phyloP scores from a whole-genome alignment of 2,888 invertebrate genomes.

The Rhopalosiphum nymphaeae region DNA sequence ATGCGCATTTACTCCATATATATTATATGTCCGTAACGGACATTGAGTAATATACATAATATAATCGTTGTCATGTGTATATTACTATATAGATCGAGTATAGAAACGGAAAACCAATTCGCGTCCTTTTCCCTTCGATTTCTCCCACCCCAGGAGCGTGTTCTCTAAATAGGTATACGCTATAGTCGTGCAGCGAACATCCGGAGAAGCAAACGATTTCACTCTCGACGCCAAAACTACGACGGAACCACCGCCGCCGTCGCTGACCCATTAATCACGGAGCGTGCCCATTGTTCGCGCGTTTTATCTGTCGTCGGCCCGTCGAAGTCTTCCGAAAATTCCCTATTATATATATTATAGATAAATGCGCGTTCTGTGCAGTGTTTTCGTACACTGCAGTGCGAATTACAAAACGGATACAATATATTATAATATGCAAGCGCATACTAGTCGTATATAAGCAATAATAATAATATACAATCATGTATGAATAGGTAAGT shows the following conservation, averaged over 20 bases:
- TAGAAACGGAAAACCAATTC: conserved; percentile 51
- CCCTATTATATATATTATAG: neutral
- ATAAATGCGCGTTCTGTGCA: neutral
- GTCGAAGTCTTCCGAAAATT: neutral
- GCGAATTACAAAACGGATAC: conserved; percentile 1
- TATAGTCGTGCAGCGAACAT: neutral
- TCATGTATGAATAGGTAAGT: too few relatives aligned
- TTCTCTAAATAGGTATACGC: conserved; percentile 29
- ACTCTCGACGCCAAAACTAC: conserved; percentile 53
- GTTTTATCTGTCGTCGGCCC: conserved; percentile 16
- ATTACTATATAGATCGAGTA: neutral
- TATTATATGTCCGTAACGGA: neutral
- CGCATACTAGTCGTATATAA: neutral
- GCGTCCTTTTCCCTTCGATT: neutral
- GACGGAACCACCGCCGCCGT: neutral
- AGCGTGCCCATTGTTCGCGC: neutral
- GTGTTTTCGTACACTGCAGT: neutral
- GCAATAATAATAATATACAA: neutral
- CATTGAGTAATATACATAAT: neutral
- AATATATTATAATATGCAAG: neutral
- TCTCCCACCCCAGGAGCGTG: neutral
- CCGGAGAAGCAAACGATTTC: conserved; percentile 47
- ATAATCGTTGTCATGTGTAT: neutral
- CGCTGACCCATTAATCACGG: conserved; percentile 55
- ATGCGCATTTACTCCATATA: neutral